phyloP scores from a whole-genome alignment of 2,888 invertebrate genomes.

The Ephialtes manifestator region DNA sequence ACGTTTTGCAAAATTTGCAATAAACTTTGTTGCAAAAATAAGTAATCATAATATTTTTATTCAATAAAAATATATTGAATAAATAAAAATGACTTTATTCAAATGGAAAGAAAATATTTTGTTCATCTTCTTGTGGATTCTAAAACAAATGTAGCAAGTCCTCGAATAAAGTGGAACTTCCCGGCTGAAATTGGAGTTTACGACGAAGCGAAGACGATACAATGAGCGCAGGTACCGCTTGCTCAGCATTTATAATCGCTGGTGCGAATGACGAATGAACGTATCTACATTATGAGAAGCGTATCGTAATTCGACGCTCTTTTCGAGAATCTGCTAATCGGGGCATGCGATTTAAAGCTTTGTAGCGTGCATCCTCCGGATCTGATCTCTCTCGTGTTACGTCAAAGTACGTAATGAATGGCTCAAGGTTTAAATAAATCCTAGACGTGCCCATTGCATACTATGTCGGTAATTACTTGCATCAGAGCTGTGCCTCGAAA shows the following conservation, averaged over 20 bases:
- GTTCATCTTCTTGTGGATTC: not conserved
- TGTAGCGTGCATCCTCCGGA: constrained; percentile 28
- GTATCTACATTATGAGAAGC: not conserved
- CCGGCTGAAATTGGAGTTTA: not conserved
- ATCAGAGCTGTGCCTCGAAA: not conserved
- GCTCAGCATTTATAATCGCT: constrained; percentile 20
- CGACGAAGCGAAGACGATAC: not conserved
- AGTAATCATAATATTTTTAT: too few relatives aligned
- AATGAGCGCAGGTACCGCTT: not conserved
- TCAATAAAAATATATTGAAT: too few relatives aligned
- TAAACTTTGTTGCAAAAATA: too few relatives aligned
- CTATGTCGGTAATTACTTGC: not conserved
- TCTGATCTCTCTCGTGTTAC: constrained; percentile 11
- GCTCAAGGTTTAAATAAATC: constrained; percentile 3
- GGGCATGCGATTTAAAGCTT: constrained; percentile 29
- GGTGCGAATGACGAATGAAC: constrained; percentile 14
- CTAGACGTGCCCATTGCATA: not conserved
- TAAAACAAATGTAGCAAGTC: not conserved
- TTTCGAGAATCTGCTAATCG: constrained; percentile 49
- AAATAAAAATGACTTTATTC: too few relatives aligned
- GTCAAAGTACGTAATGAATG: constrained; percentile 2
- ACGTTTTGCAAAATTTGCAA: too few relatives aligned
- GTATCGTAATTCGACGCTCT: constrained; percentile 40
- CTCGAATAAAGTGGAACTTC: not conserved
- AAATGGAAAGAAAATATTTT: not conserved